These are phyloP conservation scores for Lordiphosa stackelbergi DNA, from an alignment of 1,140 invertebrate genomes.

Conservation along the genomic window DNA sequence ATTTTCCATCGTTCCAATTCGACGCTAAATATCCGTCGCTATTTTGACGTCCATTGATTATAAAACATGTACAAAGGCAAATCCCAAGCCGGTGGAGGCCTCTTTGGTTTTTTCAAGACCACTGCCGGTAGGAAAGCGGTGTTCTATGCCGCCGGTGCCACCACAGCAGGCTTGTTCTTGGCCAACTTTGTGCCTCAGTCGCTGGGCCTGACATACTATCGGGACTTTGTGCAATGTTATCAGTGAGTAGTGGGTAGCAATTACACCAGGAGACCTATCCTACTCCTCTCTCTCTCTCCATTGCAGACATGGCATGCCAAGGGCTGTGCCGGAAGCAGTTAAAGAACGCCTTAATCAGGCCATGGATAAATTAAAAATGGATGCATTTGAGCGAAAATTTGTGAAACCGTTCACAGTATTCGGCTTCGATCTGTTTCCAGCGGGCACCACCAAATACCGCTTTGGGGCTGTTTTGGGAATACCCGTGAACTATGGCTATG, in stretches of 20 bases:
- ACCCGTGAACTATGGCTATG: slow-evolving; percentile 81
- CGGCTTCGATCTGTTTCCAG: slow-evolving; percentile 82
- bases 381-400: slow-evolving; percentile 59
- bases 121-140: slow-evolving; percentile 39
- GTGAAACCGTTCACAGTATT: slow-evolving; percentile 81
- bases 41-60: too few species aligned
- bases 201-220: slow-evolving; percentile 78
- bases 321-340: slow-evolving; percentile 75
- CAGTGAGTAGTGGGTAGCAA: slow-evolving; percentile 71
- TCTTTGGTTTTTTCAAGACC: slow-evolving; percentile 56
- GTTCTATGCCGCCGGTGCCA: slow-evolving; percentile 52
- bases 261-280: background rate
- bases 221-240: slow-evolving; percentile 78
- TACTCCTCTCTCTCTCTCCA: background rate
- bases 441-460: slow-evolving; percentile 64
- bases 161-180: slow-evolving; percentile 51
- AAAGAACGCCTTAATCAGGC: slow-evolving; percentile 77
- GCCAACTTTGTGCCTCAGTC: slow-evolving; percentile 78
- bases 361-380: slow-evolving; percentile 78
- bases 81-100: slow-evolving; percentile 29
- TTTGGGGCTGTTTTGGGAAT: slow-evolving; percentile 82
- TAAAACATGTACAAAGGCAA: too few species aligned
- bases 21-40: too few species aligned
- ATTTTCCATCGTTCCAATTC: too few species aligned
- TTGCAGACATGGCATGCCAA: slow-evolving; percentile 77